These are phyloP conservation scores for Crocallis elinguaria DNA, from an alignment of 2,888 invertebrate genomes.

Conservation along the genomic window DNA sequence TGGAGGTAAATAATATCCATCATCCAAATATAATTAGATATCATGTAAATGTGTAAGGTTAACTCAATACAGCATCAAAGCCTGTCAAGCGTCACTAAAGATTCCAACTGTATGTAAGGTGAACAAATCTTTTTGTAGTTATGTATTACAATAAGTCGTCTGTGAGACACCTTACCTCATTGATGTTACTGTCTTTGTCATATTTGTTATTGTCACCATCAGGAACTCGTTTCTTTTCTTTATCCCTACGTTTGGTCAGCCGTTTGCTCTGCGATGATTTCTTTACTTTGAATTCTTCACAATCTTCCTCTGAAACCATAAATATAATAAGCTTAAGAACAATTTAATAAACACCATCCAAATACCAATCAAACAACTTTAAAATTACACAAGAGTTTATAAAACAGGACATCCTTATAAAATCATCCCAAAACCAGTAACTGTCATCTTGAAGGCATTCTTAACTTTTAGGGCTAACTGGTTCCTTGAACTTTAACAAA, in stretches of 20 bases:
- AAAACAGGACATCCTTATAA: too few relatives aligned
- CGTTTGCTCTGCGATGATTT: conserved; percentile 97
- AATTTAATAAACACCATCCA: too few relatives aligned
- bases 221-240: conserved; percentile 82
- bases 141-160: too few relatives aligned
- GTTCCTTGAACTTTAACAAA: too few relatives aligned
- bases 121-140: too few relatives aligned
- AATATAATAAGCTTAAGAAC: background rate
- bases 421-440: too few relatives aligned
- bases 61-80: background rate
- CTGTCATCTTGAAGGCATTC: too few relatives aligned
- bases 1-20: background rate
- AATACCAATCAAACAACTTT: too few relatives aligned
- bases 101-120: too few relatives aligned
- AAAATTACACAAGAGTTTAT: too few relatives aligned
- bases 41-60: background rate
- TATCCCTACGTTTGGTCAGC: conserved; percentile 92
- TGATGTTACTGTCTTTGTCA: conserved; percentile 69
- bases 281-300: conserved; percentile 97
- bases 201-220: conserved; percentile 74
- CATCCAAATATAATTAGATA: background rate
- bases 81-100: too few relatives aligned
- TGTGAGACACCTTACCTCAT: conserved; percentile 64
- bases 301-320: conserved; percentile 86
- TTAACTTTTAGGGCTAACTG: too few relatives aligned